Conservation (phyloP, 2,113 vertebrate genomes). For the Hypomesus transpacificus region DNA sequence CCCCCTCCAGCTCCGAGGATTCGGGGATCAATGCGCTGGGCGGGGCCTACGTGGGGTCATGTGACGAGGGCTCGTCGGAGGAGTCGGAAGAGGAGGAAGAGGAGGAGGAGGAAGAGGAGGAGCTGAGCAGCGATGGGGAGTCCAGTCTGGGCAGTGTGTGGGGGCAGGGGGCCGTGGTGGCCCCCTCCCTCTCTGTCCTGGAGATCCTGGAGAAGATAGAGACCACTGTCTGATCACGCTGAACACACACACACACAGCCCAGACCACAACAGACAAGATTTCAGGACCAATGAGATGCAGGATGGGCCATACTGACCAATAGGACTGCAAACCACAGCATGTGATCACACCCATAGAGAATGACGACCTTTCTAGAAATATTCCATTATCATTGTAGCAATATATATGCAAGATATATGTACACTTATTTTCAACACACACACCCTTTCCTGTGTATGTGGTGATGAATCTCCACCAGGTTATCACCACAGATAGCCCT, state of each 20-base stretch:
- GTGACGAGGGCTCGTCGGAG: constrained; percentile 84
- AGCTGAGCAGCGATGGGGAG: constrained; percentile 69
- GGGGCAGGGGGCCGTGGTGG: constrained; percentile 80
- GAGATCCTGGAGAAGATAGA: constrained; percentile 90
- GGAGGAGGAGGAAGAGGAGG: constrained; percentile 41
- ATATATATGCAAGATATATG: too few relatives aligned
- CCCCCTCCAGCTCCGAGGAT: constrained; percentile 86
- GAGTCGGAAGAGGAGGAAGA: constrained; percentile 72
- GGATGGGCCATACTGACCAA: too few relatives aligned
- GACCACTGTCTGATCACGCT: constrained; percentile 79
- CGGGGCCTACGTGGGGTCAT: constrained; percentile 80
- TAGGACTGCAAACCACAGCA: too few relatives aligned
- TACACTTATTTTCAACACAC: too few relatives aligned
- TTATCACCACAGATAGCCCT: too few relatives aligned
- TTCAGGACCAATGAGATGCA: too few relatives aligned
- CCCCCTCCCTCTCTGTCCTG: constrained; percentile 81
- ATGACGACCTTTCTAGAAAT: too few relatives aligned
- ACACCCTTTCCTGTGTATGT: too few relatives aligned
- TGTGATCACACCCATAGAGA: too few relatives aligned
- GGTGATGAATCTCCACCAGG: too few relatives aligned
- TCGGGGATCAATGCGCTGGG: constrained; percentile 86
- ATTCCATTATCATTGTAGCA: too few relatives aligned
- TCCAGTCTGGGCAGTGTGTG: constrained; percentile 83
- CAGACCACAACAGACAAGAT: background rate
- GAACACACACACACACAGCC: background rate